phyloP scores from a whole-genome alignment of 2,113 vertebrate genomes.

The Pholis gunnellus region DNA sequence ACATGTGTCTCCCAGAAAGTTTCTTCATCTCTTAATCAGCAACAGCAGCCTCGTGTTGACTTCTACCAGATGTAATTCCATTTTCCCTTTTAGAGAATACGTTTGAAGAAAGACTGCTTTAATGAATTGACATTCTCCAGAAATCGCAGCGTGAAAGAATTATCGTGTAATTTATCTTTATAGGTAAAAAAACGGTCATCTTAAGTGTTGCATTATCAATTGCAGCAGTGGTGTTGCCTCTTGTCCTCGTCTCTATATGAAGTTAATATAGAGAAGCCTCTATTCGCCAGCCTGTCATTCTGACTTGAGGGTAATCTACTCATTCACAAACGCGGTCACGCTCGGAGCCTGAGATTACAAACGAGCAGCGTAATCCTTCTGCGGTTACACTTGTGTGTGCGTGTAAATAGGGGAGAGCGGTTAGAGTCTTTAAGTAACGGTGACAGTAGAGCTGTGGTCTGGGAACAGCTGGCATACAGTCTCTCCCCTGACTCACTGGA shows the following conservation, averaged over 20 bases:
- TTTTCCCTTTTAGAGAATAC: neutral
- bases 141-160: slow-evolving; percentile 1
- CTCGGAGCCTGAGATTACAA: slow-evolving; percentile 49
- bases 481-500: slow-evolving; percentile 26
- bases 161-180: neutral
- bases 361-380: slow-evolving; percentile 42
- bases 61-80: slow-evolving; percentile 26
- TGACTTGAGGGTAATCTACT: slow-evolving; percentile 35
- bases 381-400: slow-evolving; percentile 36
- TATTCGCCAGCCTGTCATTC: neutral
- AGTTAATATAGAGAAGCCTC: neutral
- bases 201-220: neutral
- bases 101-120: neutral
- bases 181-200: neutral
- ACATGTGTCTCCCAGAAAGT: slow-evolving; percentile 17
- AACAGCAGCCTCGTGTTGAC: slow-evolving; percentile 31
- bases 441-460: slow-evolving; percentile 20
- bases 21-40: slow-evolving; percentile 18
- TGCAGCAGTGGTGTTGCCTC: neutral
- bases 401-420: slow-evolving; percentile 38
- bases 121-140: slow-evolving; percentile 13
- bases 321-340: slow-evolving; percentile 16
- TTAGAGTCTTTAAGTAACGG: slow-evolving; percentile 31
- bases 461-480: slow-evolving; percentile 11
- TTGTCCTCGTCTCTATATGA: neutral